A percentile compares a stretch with the other conserved stretches of the same genome.
These are phyloP conservation scores for Epistrophella euchroma DNA, from an alignment of 2,888 invertebrate genomes.

Conservation along the genomic window DNA sequence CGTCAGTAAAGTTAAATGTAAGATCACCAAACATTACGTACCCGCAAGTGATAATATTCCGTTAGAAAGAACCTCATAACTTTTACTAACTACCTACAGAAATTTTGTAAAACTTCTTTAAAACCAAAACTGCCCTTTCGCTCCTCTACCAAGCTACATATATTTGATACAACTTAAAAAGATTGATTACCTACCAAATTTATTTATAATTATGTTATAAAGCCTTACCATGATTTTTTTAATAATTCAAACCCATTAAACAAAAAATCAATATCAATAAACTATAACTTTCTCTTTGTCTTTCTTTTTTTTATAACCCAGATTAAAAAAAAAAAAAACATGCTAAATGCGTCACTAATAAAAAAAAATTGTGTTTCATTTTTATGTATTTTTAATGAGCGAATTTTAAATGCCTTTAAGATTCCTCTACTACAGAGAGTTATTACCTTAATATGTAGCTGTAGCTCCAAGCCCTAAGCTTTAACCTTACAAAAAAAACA, in stretches of 20 bases:
- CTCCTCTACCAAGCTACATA: too few species aligned
- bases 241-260: conserved; percentile 31
- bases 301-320: conserved; percentile 10
- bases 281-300: conserved; percentile 40
- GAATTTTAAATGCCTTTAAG: conserved; percentile 54
- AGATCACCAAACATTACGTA: too few species aligned
- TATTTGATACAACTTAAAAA: not conserved
- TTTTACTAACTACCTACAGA: too few species aligned
- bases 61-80: too few species aligned
- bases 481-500: conserved; percentile 13
- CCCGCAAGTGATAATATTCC: too few species aligned
- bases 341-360: conserved; percentile 36
- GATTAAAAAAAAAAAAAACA: conserved; percentile 22
- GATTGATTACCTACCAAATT: not conserved
- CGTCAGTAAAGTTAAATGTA: too few species aligned
- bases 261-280: conserved; percentile 34
- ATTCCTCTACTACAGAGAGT: conserved; percentile 36
- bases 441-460: conserved; percentile 30
- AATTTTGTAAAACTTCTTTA: too few species aligned
- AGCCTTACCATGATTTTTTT: not conserved
- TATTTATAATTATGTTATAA: conserved; percentile 1
- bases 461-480: conserved; percentile 5
- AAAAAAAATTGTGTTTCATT: conserved; percentile 32
- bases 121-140: too few species aligned
- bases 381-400: conserved; percentile 68